phyloP scores from a whole-genome alignment of 2,888 invertebrate species.

The Callyntrura guangdongensis region DNA sequence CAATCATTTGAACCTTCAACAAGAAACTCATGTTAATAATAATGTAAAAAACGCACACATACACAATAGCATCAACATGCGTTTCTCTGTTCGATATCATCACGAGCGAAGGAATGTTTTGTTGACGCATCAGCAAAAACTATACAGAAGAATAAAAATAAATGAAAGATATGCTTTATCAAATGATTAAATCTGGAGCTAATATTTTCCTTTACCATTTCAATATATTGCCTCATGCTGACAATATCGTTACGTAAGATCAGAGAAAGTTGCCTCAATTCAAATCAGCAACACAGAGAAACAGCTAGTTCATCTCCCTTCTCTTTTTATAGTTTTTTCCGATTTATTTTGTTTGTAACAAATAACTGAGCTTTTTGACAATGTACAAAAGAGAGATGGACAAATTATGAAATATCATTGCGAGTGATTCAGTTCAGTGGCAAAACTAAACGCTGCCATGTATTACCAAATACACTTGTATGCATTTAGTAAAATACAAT shows the following conservation, averaged over 20 bases:
- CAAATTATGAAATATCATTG: conserved; percentile 9
- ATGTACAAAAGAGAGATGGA: background rate
- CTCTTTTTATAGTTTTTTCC: conserved; percentile 59
- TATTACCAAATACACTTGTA: no score
- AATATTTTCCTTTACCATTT: conserved; percentile 66
- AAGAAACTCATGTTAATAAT: conserved; percentile 7
- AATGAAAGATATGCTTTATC: conserved; percentile 74
- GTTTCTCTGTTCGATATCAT: conserved; percentile 31
- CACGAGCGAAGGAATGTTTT: conserved; percentile 52
- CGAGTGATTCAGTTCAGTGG: no score
- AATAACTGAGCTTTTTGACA: background rate
- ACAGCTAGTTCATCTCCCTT: conserved; percentile 60
- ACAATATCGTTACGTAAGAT: conserved; percentile 78
- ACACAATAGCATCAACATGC: conserved; percentile 3
- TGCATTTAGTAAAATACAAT: no score
- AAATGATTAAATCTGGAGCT: conserved; percentile 79
- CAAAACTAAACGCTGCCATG: no score
- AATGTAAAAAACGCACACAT: conserved; percentile 4
- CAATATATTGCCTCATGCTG: conserved; percentile 72
- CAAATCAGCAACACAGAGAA: conserved; percentile 21
- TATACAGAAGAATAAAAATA: conserved; percentile 71
- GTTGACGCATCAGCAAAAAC: conserved; percentile 71
- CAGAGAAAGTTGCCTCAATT: conserved; percentile 74
- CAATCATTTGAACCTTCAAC: conserved; percentile 31
- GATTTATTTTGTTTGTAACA: background rate